Evolutionary conservation across 2,888 invertebrate genomes (phyloP).

Genomic region (Heliconius erato): DNA sequence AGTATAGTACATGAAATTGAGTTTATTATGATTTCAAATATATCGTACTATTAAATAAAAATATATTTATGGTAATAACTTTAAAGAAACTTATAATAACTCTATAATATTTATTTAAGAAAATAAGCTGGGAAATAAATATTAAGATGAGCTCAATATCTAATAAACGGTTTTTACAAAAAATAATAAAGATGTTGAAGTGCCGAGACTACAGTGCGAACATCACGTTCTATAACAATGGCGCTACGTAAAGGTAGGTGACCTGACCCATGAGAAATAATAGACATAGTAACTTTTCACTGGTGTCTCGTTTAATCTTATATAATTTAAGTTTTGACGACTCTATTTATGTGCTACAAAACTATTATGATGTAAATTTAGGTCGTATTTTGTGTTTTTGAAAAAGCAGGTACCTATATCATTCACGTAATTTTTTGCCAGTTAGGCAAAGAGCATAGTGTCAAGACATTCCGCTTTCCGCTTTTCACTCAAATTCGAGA

Average conservation of each 20-base stretch:
- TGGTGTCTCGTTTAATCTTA: not conserved
- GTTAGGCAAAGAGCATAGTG: not conserved
- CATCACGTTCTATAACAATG: constrained; percentile 27
- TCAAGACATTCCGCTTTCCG: not conserved
- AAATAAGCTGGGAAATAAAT: not conserved
- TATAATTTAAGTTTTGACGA: not conserved
- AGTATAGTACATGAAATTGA: no score
- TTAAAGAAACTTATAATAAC: not conserved
- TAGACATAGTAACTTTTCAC: not conserved
- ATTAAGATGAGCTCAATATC: constrained; percentile 2
- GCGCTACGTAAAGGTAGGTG: constrained; percentile 11
- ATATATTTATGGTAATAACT: not conserved
- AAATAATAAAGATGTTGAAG: constrained; percentile 20
- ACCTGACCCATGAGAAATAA: constrained; percentile 11
- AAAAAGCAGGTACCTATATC: no score
- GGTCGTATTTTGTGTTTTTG: no score
- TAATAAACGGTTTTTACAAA: constrained; percentile 3
- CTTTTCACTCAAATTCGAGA: not conserved
- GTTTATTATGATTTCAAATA: not conserved
- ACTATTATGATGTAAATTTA: no score
- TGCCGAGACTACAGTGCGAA: constrained; percentile 11
- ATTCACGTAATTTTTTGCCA: no score
- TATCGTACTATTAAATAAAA: no score
- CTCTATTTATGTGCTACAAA: not conserved
- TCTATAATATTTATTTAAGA: not conserved